Base-by-base conservation (phyloP, 2,797 vertebrate genomes). In the Pterois miles region DNA sequence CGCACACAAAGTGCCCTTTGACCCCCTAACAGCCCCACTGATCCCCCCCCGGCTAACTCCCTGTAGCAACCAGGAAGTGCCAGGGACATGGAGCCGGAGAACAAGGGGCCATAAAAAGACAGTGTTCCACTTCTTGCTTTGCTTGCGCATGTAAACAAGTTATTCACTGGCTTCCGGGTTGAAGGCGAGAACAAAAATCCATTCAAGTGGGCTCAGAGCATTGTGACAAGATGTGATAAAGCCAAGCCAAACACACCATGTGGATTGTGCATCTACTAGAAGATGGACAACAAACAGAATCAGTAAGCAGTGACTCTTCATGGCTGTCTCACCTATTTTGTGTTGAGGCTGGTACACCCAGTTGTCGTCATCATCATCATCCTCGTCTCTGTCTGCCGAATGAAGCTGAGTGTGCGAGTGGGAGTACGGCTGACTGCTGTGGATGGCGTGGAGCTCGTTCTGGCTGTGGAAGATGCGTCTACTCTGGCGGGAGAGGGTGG, bases 381-480 rank as follows among this genome's bases (percentile, higher is more conserved):
- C 96, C 2, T 94, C 92, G 0, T 94, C 95, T 81, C 93, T 86
- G 70, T 91, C 85, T 1, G 91, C 63, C 0, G 76, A 22, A 0
- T 86, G 78, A 12, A 86, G 83, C 69, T 84, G 89, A 14, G 90
- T 62, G 81, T 88, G 87, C 1, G 95, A 94, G 13, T 93, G 91
- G 52, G 83, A 80, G 60, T 71, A 68, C 65, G 82, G 4, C 16
- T 65, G 90, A 79, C 87, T 52, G 90, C 78, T 85, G 75, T 90
- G 89, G n/a, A 94, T 90, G 8, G 95, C 91, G 54, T 88, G 87
- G 25, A 99, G 96, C 63, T 98, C 96, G 8, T 91, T 96, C 90
- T 97, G 97, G 83, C 98, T 99, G 87, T 96, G 96, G 82, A 99
- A 99, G 78, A 98, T 89, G 84, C 96, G 96, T 81, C 97, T 96